Conservation (phyloP, 2,797 vertebrate genomes). For the Crocidura indochinensis region DNA sequence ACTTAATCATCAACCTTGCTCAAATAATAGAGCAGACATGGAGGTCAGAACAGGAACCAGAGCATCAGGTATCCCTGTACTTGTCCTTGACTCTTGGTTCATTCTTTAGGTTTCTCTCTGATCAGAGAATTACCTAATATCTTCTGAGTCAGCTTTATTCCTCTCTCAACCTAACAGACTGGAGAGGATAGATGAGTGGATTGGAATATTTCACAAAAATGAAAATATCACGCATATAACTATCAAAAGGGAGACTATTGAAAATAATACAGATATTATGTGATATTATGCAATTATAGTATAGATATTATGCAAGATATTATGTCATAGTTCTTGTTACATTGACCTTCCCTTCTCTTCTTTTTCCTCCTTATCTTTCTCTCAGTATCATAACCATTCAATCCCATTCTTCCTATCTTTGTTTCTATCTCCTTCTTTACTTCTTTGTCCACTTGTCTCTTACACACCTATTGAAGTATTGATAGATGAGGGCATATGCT, state of each 20-base stretch:
- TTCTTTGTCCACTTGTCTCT: neutral
- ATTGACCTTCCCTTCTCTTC: neutral
- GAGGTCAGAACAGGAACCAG: accelerated
- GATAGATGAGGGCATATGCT: neutral
- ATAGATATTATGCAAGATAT: too few relatives aligned
- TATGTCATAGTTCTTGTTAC: neutral
- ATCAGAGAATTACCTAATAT: neutral
- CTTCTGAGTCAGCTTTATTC: neutral
- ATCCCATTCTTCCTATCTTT: neutral
- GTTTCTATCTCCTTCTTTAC: neutral
- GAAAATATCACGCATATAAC: neutral
- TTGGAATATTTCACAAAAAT: neutral
- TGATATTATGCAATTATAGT: too few relatives aligned
- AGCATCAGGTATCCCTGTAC: accelerated
- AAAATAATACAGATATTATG: accelerated
- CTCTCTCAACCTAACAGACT: neutral
- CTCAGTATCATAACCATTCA: neutral
- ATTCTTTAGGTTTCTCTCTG: neutral
- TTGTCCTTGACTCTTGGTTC: neutral
- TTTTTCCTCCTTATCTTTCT: too few relatives aligned
- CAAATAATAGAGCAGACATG: accelerated
- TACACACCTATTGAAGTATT: neutral
- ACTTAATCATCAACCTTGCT: accelerated
- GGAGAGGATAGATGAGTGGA: neutral
- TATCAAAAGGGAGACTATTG: accelerated